phyloP scores from a whole-genome alignment of 2,888 invertebrate genomes.

The Clostera curtula region DNA sequence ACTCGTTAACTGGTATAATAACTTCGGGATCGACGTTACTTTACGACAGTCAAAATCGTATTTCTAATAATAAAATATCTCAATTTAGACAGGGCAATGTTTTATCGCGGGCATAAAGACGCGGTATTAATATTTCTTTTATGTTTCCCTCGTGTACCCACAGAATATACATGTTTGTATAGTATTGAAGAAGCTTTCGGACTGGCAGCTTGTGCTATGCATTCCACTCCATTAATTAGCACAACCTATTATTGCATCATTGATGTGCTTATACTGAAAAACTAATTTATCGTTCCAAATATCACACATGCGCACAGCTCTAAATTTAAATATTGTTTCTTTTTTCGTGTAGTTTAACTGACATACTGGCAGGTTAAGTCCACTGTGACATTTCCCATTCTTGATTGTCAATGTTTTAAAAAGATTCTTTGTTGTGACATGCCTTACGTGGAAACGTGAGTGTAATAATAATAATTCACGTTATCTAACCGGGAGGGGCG shows the following conservation, averaged over 20 bases:
- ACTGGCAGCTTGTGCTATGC: no score
- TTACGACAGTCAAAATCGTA: conserved; percentile 70
- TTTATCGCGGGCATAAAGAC: conserved; percentile 61
- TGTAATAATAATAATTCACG: conserved; percentile 42
- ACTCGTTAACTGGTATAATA: conserved; percentile 65
- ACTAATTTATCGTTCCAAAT: no score
- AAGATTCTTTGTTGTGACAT: conserved; percentile 18
- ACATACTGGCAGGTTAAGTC: no score
- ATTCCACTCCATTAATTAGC: no score
- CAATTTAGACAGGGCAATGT: conserved; percentile 65
- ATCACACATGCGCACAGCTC: no score
- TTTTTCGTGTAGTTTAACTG: no score
- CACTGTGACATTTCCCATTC: no score
- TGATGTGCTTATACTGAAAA: no score
- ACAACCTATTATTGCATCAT: no score
- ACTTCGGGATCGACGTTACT: conserved; percentile 48
- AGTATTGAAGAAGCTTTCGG: no score
- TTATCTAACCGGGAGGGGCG: conserved; percentile 44
- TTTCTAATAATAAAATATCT: conserved; percentile 72
- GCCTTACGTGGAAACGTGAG: conserved; percentile 37
- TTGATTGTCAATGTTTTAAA: no score
- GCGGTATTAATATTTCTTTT: conserved; percentile 47
- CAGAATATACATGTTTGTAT: conserved; percentile 8
- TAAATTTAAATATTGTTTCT: no score
- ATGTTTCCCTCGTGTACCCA: conserved; percentile 42